A percentile compares a stretch with the other conserved stretches of the same genome.
Evolutionary conservation across 2,113 vertebrate species (phyloP).

Genomic region (Procapra przewalskii): DNA sequence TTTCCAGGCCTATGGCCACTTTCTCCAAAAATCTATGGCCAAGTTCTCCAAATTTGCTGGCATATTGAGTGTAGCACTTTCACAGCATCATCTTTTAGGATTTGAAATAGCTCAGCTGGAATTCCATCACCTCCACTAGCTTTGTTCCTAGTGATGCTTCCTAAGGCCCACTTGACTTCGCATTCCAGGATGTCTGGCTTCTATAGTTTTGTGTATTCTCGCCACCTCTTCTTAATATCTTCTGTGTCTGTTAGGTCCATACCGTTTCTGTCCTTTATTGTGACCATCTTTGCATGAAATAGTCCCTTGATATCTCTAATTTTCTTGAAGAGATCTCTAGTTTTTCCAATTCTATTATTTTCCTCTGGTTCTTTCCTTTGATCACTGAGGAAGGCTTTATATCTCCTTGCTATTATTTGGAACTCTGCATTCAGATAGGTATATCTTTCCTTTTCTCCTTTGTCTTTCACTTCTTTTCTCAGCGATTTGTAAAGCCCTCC

Average conservation of each 20-base stretch:
- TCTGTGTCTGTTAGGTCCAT: not conserved
- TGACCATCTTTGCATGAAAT: not conserved
- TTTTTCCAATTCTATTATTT: not conserved
- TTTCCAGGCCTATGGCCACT: not conserved
- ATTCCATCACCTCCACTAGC: not conserved
- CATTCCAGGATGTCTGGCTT: not conserved
- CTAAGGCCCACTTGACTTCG: not conserved
- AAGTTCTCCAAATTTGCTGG: not conserved
- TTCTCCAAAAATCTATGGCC: too few species aligned
- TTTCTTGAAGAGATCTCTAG: not conserved
- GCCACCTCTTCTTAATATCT: not conserved
- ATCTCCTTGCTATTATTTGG: not conserved
- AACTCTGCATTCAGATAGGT: not conserved
- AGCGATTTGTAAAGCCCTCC: not conserved
- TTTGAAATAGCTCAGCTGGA: not conserved
- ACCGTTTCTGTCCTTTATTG: not conserved
- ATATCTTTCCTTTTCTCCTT: not conserved
- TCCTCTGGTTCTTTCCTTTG: not conserved
- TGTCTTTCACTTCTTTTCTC: not conserved
- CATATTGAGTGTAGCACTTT: not conserved
- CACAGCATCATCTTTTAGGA: not conserved
- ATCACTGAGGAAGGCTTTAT: not conserved
- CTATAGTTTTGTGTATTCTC: not conserved
- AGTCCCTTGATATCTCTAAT: not conserved
- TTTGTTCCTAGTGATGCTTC: not conserved